Conservation (phyloP, 1,140 invertebrate species). For the Hyles euphorbiae region DNA sequence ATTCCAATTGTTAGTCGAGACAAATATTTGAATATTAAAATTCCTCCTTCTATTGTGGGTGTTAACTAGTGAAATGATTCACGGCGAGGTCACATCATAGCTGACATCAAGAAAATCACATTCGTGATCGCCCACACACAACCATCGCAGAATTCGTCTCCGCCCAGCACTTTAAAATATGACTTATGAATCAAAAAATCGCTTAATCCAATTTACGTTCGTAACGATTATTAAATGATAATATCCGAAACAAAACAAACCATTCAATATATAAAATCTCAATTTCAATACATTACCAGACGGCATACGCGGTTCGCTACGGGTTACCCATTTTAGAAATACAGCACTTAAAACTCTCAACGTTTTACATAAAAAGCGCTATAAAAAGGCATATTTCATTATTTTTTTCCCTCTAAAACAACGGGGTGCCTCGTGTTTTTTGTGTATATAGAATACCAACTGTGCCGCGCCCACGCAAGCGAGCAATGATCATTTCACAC, state of each 20-base stretch:
- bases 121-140: too few species aligned
- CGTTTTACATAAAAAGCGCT: constrained; percentile 64
- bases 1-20: too few species aligned
- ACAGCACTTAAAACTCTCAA: constrained; percentile 59
- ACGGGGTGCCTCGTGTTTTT: constrained; percentile 67
- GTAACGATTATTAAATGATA: constrained; percentile 17
- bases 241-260: constrained; percentile 18
- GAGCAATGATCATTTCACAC: constrained; percentile 64
- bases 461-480: constrained; percentile 51
- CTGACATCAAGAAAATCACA: too few species aligned
- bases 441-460: constrained; percentile 58
- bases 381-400: constrained; percentile 69
- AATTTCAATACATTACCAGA: constrained; percentile 20
- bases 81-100: too few species aligned
- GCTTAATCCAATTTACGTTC: background rate
- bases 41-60: too few species aligned
- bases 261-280: constrained; percentile 35
- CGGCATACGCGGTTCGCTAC: constrained; percentile 36
- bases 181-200: too few species aligned
- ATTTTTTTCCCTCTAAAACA: constrained; percentile 71
- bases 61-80: too few species aligned
- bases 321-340: constrained; percentile 48
- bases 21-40: too few species aligned
- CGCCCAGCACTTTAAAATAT: too few species aligned
- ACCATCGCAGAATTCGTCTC: too few species aligned